A percentile compares a stretch with the other conserved stretches of the same genome.
These are phyloP conservation scores for Bombus fervidus DNA, from an alignment of 1,140 invertebrate species.

Conservation along the genomic window DNA sequence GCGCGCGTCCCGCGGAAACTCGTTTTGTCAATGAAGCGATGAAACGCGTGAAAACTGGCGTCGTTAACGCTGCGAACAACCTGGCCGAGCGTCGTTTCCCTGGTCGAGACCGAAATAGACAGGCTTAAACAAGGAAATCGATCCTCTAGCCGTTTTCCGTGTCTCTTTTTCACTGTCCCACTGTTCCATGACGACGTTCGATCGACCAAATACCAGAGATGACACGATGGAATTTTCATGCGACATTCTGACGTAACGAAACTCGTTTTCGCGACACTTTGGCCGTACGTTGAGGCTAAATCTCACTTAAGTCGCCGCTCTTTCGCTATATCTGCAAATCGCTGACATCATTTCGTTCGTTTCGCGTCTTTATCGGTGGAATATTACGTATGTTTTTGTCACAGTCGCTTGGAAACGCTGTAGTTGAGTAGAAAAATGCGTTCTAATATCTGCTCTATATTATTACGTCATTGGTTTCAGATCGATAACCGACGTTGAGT, in stretches of 20 bases:
- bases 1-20: constrained; percentile 30
- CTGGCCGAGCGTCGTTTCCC: neutral
- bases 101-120: neutral
- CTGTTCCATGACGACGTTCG: neutral
- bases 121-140: neutral
- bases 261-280: neutral
- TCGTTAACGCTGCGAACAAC: neutral
- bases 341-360: neutral
- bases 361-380: neutral
- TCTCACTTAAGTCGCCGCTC: neutral
- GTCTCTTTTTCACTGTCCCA: neutral
- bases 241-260: neutral
- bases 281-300: neutral
- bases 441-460: no score
- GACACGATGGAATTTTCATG: constrained; percentile 5
- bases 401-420: neutral
- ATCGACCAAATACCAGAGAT: constrained; percentile 5
- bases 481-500: no score
- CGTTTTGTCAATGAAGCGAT: constrained; percentile 50
- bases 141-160: neutral
- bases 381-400: neutral
- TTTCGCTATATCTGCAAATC: no score
- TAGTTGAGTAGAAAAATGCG: no score
- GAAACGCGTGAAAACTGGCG: neutral
- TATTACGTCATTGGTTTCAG: no score